Evolutionary conservation across 2,113 vertebrate genomes (phyloP).

Genomic region (Crotalus tigris): DNA sequence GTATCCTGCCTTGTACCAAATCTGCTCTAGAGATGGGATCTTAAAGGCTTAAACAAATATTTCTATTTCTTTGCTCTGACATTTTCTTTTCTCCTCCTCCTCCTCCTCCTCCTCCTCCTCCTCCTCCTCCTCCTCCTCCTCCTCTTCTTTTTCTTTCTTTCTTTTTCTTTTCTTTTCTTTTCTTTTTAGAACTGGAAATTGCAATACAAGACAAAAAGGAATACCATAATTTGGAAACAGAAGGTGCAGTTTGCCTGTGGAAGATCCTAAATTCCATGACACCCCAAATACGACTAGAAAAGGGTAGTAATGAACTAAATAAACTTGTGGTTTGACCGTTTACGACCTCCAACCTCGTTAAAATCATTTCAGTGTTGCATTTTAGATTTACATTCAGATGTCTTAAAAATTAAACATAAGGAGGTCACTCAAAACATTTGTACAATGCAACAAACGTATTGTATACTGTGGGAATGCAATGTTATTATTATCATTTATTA

Average conservation of each 20-base stretch:
- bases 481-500: neutral
- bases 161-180: neutral
- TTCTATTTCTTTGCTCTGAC: neutral
- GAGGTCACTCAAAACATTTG: neutral
- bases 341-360: neutral
- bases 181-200: neutral
- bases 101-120: no score
- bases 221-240: neutral
- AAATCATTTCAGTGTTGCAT: neutral
- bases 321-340: neutral
- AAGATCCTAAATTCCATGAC: neutral
- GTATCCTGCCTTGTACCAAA: neutral
- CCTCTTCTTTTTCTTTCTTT: neutral
- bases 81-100: neutral
- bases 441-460: neutral
- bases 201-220: neutral
- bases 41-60: neutral
- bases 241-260: neutral
- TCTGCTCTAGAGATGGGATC: neutral
- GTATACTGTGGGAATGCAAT: neutral
- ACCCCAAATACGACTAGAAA: neutral
- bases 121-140: accelerated
- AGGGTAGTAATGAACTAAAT: neutral
- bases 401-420: neutral
- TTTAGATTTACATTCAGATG: neutral